Base-by-base conservation (phyloP, 1,140 invertebrate genomes). In the Adelges cooleyi region DNA sequence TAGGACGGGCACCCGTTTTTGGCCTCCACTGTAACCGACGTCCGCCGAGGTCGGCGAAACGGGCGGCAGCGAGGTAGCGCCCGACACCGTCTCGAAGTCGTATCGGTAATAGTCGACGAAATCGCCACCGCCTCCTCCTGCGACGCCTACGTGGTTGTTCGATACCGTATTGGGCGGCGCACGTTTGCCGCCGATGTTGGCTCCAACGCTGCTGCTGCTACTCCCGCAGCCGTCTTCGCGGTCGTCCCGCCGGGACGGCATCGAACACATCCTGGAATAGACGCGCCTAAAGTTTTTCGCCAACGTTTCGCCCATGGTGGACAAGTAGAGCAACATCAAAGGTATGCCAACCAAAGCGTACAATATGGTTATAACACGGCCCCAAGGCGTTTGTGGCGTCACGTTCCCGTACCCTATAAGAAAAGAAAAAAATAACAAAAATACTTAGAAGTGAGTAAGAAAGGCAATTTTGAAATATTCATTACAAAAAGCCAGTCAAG, bases 261-360 rank as follows among this genome's bases (percentile, higher is more conserved):
- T 0, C 1, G 46, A 50, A 3, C 62, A 52, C 48, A 65, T 27
- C 27, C 65, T 67, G 13, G 44, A 67, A 68, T 77, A 77, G 6
- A 75, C 66, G 15, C 72, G 72, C 3, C 76, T 70, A 65, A 79
- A 78, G 29, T 72, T 71, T 8, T 71, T 71, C 2, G 76, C 76
- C 70, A 90, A 76, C 0, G 86, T 82, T 67, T 90, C 88, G 9
- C 89, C 89, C 27, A 89, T 84, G 5, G 87, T 89, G 20, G 87
- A 89, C n/a, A 92, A 77, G 74, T 91, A 91, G 18, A 95, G 81
- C 70, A 95, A 78, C 79, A 94, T 91, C 50, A 95, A 76, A 4
- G 92, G 93, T 68, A 95, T 94, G 20, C 92, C 92, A 40, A 93
- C 79, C 3, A 89, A 79, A 1, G 91, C 90, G 75, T 95, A 95